These are phyloP conservation scores for Solenopsis fugax DNA, from an alignment of 1,140 invertebrate genomes.

Conservation along the genomic window DNA sequence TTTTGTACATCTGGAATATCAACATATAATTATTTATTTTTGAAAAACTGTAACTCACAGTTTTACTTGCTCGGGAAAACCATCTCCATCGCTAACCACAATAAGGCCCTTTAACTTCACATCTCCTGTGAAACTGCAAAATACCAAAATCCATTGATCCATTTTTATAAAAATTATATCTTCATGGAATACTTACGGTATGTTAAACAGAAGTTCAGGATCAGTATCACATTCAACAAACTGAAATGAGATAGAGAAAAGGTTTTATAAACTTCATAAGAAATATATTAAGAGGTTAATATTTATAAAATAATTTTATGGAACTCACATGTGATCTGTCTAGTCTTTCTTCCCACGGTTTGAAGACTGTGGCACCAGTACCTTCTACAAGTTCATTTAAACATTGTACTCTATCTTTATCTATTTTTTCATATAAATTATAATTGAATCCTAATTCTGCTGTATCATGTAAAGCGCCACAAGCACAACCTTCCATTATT, in stretches of 20 bases:
- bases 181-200: conserved; percentile 90
- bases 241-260: conserved; percentile 85
- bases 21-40: conserved; percentile 9
- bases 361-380: conserved; percentile 95
- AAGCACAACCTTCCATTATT: conserved; percentile 78
- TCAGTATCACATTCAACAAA: conserved; percentile 98
- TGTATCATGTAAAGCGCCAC: conserved; percentile 77
- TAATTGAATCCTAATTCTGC: conserved; percentile 94
- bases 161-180: conserved; percentile 3
- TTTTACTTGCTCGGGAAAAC: conserved; percentile 94
- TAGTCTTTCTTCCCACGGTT: conserved; percentile 95
- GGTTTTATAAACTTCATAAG: background rate
- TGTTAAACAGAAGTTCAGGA: conserved; percentile 97
- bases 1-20: conserved; percentile 1
- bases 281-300: conserved; percentile 17
- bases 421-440: conserved; percentile 96
- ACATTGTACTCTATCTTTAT: conserved; percentile 95
- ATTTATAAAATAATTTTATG: conserved; percentile 9
- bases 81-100: conserved; percentile 94
- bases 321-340: conserved; percentile 90
- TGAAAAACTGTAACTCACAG: conserved; percentile 89
- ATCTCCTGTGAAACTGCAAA: conserved; percentile 94
- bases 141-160: background rate
- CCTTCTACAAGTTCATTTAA: conserved; percentile 95
- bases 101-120: conserved; percentile 98